Base-by-base conservation (phyloP, 2,888 invertebrate species). In the Drosophila mimica region DNA sequence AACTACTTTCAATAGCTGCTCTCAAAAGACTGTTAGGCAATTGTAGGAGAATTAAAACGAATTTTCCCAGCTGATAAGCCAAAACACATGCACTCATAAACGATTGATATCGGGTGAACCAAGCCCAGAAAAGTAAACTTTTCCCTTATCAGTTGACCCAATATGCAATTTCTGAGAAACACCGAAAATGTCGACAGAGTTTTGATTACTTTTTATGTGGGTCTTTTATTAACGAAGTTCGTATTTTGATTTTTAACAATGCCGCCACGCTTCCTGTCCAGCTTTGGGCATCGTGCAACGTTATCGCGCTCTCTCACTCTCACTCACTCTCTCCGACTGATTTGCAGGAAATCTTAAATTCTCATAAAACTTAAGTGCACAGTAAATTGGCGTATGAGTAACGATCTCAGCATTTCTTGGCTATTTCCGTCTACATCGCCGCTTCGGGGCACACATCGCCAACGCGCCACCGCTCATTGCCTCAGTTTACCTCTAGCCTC, bases 281-380 rank as follows among this genome's bases (percentile, higher is more conserved):
- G 70, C 81, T 58, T 73, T 60, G 65, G 74, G 63, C 59, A 76
- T 57, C 51, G 34, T 54, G 61, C 30, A 57, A 28, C 46, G 51
- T 20, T 51, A 33, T 67, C 54, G 25, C 59, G 34, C 70, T 64
- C 46, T 63, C 62, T 53, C 59, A 34, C 64, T 30, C 57, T 49
- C 51, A 49, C 40, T 61, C 40, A 33, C 8, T 51, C n/a, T 43
- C 46, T 25, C 49, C 52, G 46, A n/a, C 46, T 73, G 77, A 83
- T 82, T 65, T 83, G 86, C 83, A 82, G 91, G 86, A 89, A 89
- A 89, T 89, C 89, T 89, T 91, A 82, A 91, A 91, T 91, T 91
- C 83, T 77, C 82, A 89, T 91, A 80, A 91, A 89, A 88, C 76
- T 88, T 88, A 77, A 89, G 90, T 91, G 90, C 81, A 81, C 81